These are phyloP conservation scores for Parasteatoda lunata DNA, from an alignment of 2,888 invertebrate species.

Conservation along the genomic window DNA sequence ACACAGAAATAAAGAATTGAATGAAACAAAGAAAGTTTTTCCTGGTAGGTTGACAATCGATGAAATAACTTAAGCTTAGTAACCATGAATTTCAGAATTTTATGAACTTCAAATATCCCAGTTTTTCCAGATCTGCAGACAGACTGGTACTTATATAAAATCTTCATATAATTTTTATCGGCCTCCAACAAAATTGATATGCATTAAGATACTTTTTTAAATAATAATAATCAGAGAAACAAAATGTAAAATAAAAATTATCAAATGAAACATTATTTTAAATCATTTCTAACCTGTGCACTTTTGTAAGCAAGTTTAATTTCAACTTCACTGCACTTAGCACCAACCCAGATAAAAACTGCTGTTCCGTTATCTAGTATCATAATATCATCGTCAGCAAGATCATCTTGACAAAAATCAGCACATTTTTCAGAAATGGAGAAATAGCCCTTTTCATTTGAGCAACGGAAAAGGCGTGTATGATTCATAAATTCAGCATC, in stretches of 20 bases:
- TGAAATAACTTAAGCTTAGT: too few relatives aligned
- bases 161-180: too few relatives aligned
- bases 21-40: too few relatives aligned
- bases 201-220: too few relatives aligned
- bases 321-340: slow-evolving; percentile 97
- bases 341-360: slow-evolving; percentile 97
- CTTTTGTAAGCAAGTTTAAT: slow-evolving; percentile 99
- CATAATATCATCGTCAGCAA: slow-evolving; percentile 99
- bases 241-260: not conserved
- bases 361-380: slow-evolving; percentile 98
- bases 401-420: slow-evolving; percentile 98
- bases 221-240: not conserved
- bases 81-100: too few relatives aligned
- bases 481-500: slow-evolving; percentile 93
- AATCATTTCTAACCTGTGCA: slow-evolving; percentile 84
- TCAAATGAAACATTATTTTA: not conserved
- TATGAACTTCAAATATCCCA: too few relatives aligned
- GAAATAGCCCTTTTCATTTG: slow-evolving; percentile 99
- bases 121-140: too few relatives aligned
- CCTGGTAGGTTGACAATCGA: too few relatives aligned
- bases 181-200: too few relatives aligned
- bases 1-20: too few relatives aligned
- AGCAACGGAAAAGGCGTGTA: slow-evolving; percentile 96
- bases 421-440: slow-evolving; percentile 99
- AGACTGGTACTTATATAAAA: too few relatives aligned